A percentile compares a stretch with the other conserved stretches of the same genome.
Conservation (phyloP, 2,113 vertebrate species). For the Microtus ochrogaster region DNA sequence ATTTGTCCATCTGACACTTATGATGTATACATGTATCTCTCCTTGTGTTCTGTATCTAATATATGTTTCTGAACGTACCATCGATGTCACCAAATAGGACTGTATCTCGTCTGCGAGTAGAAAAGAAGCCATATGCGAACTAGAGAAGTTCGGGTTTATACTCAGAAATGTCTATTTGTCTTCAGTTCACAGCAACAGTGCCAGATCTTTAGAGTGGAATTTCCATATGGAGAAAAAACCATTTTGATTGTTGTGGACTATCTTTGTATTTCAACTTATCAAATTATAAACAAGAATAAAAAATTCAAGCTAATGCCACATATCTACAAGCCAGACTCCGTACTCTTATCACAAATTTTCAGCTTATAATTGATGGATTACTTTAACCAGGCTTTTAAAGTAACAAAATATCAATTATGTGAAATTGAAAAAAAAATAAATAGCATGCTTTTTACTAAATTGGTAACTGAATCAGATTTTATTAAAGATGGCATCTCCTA, state of each 20-base stretch:
- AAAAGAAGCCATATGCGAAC: neutral
- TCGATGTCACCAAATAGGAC: neutral
- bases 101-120: neutral
- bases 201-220: neutral
- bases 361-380: neutral
- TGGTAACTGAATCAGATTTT: conserved; percentile 13
- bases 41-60: neutral
- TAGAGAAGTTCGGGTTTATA: neutral
- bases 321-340: neutral
- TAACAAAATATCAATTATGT: conserved; percentile 36
- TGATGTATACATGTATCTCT: neutral
- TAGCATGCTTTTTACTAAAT: neutral
- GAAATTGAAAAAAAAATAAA: conserved; percentile 40
- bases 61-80: neutral
- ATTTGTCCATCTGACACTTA: neutral
- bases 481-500: neutral
- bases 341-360: neutral
- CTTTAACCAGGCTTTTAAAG: conserved; percentile 18
- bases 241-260: neutral
- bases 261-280: conserved; percentile 28
- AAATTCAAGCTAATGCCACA: neutral
- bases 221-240: neutral
- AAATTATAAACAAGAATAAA: neutral
- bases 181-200: neutral
- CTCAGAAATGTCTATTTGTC: neutral